These are phyloP conservation scores for Bombus pyrosoma DNA, from an alignment of 1,140 invertebrate genomes.

Conservation along the genomic window DNA sequence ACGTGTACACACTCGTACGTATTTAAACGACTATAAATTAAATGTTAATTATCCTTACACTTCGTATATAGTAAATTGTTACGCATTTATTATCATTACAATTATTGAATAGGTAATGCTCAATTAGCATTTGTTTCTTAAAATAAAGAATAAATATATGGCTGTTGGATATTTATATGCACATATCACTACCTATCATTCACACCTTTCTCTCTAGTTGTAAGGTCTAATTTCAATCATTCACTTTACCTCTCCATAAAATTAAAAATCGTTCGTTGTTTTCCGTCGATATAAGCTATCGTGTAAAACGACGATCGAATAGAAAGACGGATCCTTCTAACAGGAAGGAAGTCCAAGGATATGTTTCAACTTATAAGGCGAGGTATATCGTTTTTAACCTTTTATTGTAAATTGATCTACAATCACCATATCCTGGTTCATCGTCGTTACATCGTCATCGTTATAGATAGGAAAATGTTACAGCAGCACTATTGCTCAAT, in stretches of 20 bases:
- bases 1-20: constrained; percentile 77
- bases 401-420: constrained; percentile 80
- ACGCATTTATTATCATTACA: constrained; percentile 83
- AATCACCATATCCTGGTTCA: constrained; percentile 69
- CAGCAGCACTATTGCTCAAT: constrained; percentile 61
- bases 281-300: background rate
- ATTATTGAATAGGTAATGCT: constrained; percentile 83
- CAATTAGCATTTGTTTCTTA: constrained; percentile 84
- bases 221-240: background rate
- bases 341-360: constrained; percentile 51
- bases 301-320: constrained; percentile 25
- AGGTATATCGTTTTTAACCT: constrained; percentile 64
- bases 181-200: constrained; percentile 63
- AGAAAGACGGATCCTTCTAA: constrained; percentile 23
- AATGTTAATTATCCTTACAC: constrained; percentile 83
- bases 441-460: constrained; percentile 70
- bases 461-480: constrained; percentile 78
- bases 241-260: constrained; percentile 2
- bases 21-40: constrained; percentile 82
- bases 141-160: constrained; percentile 84
- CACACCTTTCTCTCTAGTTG: constrained; percentile 15
- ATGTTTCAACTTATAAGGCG: constrained; percentile 52
- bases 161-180: constrained; percentile 82
- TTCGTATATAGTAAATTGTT: constrained; percentile 82
- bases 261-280: constrained; percentile 1